phyloP scores from a whole-genome alignment of 2,113 vertebrate genomes.

The Tiliqua scincoides region DNA sequence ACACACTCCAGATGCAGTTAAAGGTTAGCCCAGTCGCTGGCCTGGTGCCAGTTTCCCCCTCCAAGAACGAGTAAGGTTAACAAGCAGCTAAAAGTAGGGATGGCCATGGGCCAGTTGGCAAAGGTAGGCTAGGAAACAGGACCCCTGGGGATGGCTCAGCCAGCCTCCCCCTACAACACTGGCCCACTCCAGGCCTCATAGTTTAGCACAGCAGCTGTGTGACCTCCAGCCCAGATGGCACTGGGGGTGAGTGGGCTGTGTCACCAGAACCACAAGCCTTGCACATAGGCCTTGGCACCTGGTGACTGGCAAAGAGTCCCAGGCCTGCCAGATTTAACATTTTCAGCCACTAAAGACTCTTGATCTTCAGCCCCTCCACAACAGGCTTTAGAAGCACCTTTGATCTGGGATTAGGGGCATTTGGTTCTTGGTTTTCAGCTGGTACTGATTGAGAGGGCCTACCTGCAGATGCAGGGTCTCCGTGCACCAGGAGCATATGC shows the following conservation, averaged over 20 bases:
- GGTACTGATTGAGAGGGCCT: background rate
- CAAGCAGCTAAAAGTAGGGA: accelerated
- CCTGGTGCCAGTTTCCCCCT: background rate
- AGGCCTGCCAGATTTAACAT: no score
- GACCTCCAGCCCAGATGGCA: background rate
- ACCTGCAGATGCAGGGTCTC: no score
- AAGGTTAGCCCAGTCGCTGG: background rate
- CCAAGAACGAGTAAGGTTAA: background rate
- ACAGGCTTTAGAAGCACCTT: no score
- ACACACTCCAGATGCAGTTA: background rate
- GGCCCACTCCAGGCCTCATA: slow-evolving; percentile 42
- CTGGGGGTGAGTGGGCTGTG: background rate
- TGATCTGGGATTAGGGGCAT: no score
- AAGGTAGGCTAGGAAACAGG: background rate
- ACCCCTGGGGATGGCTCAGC: background rate
- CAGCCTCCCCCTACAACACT: slow-evolving; percentile 20
- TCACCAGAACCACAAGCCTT: no score
- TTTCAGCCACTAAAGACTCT: no score
- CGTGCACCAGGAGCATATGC: no score
- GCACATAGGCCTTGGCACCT: background rate
- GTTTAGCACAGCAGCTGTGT: background rate
- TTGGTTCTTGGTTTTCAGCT: background rate
- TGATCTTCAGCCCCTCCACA: no score
- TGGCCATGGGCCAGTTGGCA: slow-evolving; percentile 56
- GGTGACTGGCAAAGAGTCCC: background rate